These are phyloP conservation scores for Lacerta viridis DNA, from an alignment of 2,797 vertebrate genomes.

Conservation along the genomic window DNA sequence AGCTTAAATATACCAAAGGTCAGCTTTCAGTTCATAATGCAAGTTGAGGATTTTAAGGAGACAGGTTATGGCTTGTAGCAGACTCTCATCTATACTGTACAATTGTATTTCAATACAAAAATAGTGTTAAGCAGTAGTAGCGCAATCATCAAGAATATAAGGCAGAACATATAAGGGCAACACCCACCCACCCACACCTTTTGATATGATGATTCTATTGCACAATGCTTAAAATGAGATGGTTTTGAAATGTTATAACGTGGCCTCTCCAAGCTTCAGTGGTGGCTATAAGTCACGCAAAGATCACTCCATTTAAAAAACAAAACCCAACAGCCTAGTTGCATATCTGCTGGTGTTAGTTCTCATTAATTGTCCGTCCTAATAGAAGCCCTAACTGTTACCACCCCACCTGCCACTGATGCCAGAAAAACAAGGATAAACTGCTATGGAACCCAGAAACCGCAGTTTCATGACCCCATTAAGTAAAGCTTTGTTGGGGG, in stretches of 20 bases:
- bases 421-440: no score
- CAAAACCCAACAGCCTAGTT: no score
- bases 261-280: constrained; percentile 2
- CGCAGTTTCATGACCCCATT: no score
- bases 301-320: neutral
- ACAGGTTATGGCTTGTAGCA: constrained; percentile 21
- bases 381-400: neutral
- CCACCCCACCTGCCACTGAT: no score
- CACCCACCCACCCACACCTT: neutral
- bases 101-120: constrained; percentile 11
- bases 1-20: constrained; percentile 41
- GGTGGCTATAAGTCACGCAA: neutral
- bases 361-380: neutral
- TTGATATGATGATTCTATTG: neutral
- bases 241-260: constrained; percentile 22
- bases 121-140: neutral
- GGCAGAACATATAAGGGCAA: no score
- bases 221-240: constrained; percentile 10
- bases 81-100: constrained; percentile 8
- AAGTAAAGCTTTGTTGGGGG: no score
- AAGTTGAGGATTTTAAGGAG: constrained; percentile 13
- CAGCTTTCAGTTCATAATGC: constrained; percentile 26
- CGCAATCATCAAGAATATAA: no score
- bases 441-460: no score
- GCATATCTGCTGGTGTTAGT: neutral